Evolutionary conservation across 2,797 vertebrate species (phyloP).

Genomic region (Anisognathus igniventris): DNA sequence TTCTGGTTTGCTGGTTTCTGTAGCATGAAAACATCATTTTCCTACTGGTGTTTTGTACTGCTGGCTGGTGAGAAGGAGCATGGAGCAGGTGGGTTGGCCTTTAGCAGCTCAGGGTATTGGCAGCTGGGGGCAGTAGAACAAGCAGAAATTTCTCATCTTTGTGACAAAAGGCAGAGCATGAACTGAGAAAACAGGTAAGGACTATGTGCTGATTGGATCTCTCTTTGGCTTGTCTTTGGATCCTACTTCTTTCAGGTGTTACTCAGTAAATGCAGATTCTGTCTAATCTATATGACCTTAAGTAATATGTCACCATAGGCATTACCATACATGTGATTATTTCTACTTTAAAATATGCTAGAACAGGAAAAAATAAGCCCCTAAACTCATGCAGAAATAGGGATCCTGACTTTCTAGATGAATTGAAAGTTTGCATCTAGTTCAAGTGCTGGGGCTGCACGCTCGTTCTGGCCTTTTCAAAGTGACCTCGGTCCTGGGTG

Average conservation of each 20-base stretch:
- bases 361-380: neutral
- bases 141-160: neutral
- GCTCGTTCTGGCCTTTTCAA: neutral
- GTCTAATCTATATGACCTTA: neutral
- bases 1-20: conserved; percentile 48
- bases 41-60: neutral
- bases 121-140: neutral
- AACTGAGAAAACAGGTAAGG: neutral
- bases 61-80: neutral
- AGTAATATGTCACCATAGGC: neutral
- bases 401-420: neutral
- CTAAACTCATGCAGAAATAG: neutral
- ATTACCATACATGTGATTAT: rapidly evolving
- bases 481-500: rapidly evolving
- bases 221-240: neutral
- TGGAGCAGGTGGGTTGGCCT: conserved; percentile 1
- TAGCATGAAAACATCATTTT: conserved; percentile 6
- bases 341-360: neutral
- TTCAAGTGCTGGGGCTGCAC: neutral
- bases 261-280: neutral
- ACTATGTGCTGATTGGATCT: neutral
- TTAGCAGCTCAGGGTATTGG: neutral
- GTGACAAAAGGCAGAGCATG: neutral
- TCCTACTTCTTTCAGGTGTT: neutral
- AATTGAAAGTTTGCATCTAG: neutral